These are phyloP conservation scores for Pycnomerus fuliginosus DNA, from an alignment of 2,888 invertebrate species.

Conservation along the genomic window DNA sequence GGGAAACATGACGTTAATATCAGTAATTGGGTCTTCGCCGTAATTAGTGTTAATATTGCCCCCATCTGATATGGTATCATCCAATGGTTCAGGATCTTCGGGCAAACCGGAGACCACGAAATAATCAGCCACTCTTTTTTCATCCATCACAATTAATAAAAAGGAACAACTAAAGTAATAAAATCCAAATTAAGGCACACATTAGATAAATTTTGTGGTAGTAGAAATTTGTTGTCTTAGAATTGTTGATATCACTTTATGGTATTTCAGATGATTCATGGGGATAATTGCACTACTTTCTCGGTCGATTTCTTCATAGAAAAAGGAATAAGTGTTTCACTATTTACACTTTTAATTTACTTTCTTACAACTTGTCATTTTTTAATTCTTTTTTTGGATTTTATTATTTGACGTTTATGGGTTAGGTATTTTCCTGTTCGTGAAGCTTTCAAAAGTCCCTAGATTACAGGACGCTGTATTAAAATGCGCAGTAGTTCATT, in stretches of 20 bases:
- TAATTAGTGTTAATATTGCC: slow-evolving; percentile 79
- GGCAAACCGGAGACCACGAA: slow-evolving; percentile 97
- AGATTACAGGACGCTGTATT: too few species aligned
- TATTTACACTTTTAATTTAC: slow-evolving; percentile 17
- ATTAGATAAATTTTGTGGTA: slow-evolving; percentile 10
- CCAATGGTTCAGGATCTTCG: slow-evolving; percentile 73
- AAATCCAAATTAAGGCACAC: slow-evolving; percentile 29
- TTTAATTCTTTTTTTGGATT: too few species aligned
- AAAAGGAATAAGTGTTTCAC: slow-evolving; percentile 9
- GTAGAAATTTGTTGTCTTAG: slow-evolving; percentile 6
- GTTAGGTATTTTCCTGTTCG: too few species aligned
- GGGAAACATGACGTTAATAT: slow-evolving; percentile 90
- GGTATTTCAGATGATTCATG: slow-evolving; percentile 28
- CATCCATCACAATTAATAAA: slow-evolving; percentile 76
- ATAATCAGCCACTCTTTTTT: slow-evolving; percentile 91
- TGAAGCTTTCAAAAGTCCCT: too few species aligned
- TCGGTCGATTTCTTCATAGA: slow-evolving; percentile 1
- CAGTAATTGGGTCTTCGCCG: slow-evolving; percentile 91
- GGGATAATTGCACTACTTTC: slow-evolving; percentile 20
- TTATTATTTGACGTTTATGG: too few species aligned
- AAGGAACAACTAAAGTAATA: slow-evolving; percentile 18
- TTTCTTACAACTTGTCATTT: slow-evolving; percentile 8
- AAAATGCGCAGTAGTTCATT: too few species aligned
- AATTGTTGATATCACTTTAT: slow-evolving; percentile 19
- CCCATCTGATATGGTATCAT: slow-evolving; percentile 74